Base-by-base conservation (phyloP, 2,797 vertebrate species). In the Macroramphosus scolopax region DNA sequence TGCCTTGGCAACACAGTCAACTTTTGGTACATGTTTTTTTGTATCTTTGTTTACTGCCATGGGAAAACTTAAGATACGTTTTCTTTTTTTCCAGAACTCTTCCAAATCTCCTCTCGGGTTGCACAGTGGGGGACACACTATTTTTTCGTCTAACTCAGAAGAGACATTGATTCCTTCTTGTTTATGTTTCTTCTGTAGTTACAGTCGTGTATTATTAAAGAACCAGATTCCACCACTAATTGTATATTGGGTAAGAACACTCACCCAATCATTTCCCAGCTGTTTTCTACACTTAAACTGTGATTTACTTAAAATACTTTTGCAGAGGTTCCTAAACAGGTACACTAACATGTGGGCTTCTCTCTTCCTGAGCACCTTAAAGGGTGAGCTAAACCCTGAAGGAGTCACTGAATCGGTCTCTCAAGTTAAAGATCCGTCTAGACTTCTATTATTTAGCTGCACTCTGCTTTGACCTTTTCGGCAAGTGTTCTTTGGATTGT, bases 181-280 rank as follows among this genome's bases (percentile, higher is more conserved):
- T 30, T 51, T 58, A 17, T 60, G 42, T 60, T 62, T 55, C 31
- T 41, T 28, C 54, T 38, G 39, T 44, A 37, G 26, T 30, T 45
- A 6, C 47, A 15, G 48, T 50, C 31, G 42, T 52, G 31, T 60
- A 16, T 63, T 66, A 55, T 63, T 77, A 53, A 68, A 68, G 47
- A 72, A 64, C 64, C 53, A 6, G 11, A 53, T 72, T 58, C 14
- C 48, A 63, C 69, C 72, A 73, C 72, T 71, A 77, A 77, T 69
- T 73, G 33, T 32, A 65, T 4, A 35, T 37, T 57, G 33, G 8
- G 26, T 11, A 32, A 7, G 26, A 51, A 33, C 25, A 31, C 41
- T 30, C 40, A 0, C 45, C 12, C 42, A 15, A 59, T 65, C 30
- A 46, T 50, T 55, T 46, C 47, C 45, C 7, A n/a, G 20, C 16